Evolutionary conservation across 92 coral and sea anemone genomes (phyloP).

Genomic region (Epizoanthus fatuus): DNA sequence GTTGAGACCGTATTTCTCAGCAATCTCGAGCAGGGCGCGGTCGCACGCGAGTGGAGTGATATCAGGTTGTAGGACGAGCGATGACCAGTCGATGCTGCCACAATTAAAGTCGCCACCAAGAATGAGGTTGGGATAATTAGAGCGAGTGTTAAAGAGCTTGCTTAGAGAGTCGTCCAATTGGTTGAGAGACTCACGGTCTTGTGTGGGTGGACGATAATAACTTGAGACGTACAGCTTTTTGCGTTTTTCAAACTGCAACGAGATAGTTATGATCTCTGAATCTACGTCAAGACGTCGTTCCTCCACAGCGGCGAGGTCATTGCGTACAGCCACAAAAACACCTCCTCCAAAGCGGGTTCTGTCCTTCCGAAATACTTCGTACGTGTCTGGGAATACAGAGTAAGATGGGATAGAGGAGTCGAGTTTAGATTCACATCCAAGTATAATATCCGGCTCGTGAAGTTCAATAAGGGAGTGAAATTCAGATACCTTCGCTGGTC

Average conservation of each 20-base stretch:
- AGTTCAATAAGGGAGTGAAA: conserved; percentile 49
- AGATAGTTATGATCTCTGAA: conserved; percentile 32
- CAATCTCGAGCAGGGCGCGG: conserved; percentile 31
- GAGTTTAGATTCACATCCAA: conserved; percentile 57
- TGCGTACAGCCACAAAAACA: conserved; percentile 45
- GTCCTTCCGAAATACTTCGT: conserved; percentile 33
- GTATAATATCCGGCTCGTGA: conserved; percentile 45
- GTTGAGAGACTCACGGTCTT: conserved; percentile 22
- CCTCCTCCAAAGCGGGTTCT: conserved; percentile 49
- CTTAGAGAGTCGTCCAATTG: conserved; percentile 25
- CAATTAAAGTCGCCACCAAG: conserved; percentile 56
- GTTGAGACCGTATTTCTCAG: conserved; percentile 35
- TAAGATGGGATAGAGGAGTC: conserved; percentile 42
- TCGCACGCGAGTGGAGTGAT: conserved; percentile 7
- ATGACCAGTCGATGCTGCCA: conserved; percentile 57
- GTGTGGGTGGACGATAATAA: conserved; percentile 45
- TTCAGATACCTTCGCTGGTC: conserved; percentile 35
- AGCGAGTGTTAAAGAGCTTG: conserved; percentile 23
- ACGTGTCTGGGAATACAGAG: conserved; percentile 51
- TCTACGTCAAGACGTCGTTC: background rate
- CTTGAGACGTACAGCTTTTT: conserved; percentile 44
- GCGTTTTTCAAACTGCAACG: conserved; percentile 18
- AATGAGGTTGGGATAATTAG: conserved; percentile 40
- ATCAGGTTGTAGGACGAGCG: conserved; percentile 31
- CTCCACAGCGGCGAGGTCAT: background rate